Base-by-base conservation (phyloP, 2,113 vertebrate species). In the Sceloporus tristichus region DNA sequence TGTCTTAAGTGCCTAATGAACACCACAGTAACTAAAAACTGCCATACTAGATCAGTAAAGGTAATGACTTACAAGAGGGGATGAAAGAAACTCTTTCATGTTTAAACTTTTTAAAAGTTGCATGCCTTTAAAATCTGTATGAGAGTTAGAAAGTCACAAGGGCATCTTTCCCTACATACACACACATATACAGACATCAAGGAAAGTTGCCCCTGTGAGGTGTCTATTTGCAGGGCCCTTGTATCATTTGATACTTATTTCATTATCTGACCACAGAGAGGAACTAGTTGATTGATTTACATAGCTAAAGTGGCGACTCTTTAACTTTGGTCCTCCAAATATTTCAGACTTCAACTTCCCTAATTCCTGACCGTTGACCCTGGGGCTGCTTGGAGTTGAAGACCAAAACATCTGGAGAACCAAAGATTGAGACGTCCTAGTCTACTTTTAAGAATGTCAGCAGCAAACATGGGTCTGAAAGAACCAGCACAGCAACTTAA, bases 251-350 rank as follows among this genome's bases (percentile, higher is more conserved):
- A 42, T 21, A 40, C 48, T 70, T 70, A 3, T 68, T 25, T 42
- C 38, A 70, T 23, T 81, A 65, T 19, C 38, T 65, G 56, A 81
- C 9, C 9, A 81, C 18, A 81, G 56, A 65, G 34, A 62, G 4
- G 29, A 59, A 34, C 0, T 78, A 11, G 2, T 5, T 27, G 21
- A 11, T 48, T 53, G 23, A n/a, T 0, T 0, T 8, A 0, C 34
- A 89, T 7, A 53, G 1, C 11, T 48, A 27, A 59, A 48, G 1
- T 0, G 42, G 59, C 16, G 59, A 18, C 16, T 62, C 59, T 16
- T 14, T 62, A 62, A 62, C 13, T 62, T 62, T 16, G 13, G 3
- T 62, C 18, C 59, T 4, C 59, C 59, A 18, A 18, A 62, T 19
- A 62, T 62, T 62, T 62, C 13, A 62, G 56, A 59, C 56, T 59